phyloP scores from a whole-genome alignment of 2,113 vertebrate species.

The Trogon melanurus region DNA sequence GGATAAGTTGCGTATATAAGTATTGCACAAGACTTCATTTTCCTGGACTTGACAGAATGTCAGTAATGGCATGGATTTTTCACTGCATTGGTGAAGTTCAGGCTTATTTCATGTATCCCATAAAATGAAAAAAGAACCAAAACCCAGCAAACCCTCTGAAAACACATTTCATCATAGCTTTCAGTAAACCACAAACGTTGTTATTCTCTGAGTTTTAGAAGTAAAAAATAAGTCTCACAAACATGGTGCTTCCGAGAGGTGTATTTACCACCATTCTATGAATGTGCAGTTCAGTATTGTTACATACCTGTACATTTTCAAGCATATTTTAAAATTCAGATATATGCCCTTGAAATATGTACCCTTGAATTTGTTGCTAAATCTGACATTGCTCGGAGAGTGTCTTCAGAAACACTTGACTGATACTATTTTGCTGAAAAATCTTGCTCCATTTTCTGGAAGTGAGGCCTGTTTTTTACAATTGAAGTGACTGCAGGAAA shows the following conservation, averaged over 20 bases:
- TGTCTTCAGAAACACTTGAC: not conserved
- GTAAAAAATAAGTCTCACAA: not conserved
- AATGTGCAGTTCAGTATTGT: not conserved
- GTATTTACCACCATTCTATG: not conserved
- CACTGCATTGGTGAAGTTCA: not conserved
- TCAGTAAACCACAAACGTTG: not conserved
- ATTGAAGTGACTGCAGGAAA: not conserved
- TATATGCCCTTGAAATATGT: not conserved
- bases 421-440: not conserved
- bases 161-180: not conserved
- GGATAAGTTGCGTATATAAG: not conserved
- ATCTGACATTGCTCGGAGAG: not conserved
- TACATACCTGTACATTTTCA: not conserved
- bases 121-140: not conserved
- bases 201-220: not conserved
- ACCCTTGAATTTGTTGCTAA: not conserved
- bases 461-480: not conserved
- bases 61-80: not conserved
- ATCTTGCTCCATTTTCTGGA: not conserved
- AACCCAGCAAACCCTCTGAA: fast-evolving
- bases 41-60: not conserved
- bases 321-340: not conserved
- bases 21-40: not conserved
- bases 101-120: not conserved
- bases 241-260: not conserved